phyloP scores from a whole-genome alignment of 2,797 vertebrate genomes.

The Neostethus bicornis region DNA sequence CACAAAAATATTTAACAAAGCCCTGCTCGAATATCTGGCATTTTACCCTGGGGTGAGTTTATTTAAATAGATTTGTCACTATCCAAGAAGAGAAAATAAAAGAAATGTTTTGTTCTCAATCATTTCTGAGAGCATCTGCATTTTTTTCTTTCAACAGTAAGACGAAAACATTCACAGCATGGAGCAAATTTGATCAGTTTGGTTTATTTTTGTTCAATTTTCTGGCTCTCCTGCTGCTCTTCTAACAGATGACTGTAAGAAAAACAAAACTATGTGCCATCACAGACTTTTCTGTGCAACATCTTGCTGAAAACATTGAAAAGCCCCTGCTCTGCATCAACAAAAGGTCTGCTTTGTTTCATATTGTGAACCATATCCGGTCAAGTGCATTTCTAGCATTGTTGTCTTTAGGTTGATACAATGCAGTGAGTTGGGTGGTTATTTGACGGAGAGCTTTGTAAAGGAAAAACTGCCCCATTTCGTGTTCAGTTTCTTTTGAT shows the following conservation, averaged over 20 bases:
- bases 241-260: neutral
- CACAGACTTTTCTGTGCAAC: neutral
- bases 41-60: neutral
- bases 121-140: neutral
- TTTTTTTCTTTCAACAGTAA: neutral
- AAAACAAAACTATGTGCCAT: neutral
- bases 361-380: neutral
- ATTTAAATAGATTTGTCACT: too few species aligned
- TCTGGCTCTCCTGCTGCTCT: neutral
- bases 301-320: neutral
- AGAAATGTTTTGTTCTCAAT: too few species aligned
- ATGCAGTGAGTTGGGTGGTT: constrained; percentile 1
- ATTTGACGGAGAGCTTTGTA: neutral
- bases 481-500: constrained; percentile 7
- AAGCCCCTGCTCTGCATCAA: neutral
- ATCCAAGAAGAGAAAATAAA: too few species aligned
- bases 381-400: neutral
- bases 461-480: constrained; percentile 5
- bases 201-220: neutral
- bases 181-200: neutral
- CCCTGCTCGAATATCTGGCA: constrained; percentile 1
- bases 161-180: neutral
- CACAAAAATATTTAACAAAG: constrained; percentile 9
- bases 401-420: constrained; percentile 8
- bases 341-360: neutral